A percentile compares a stretch with the other conserved stretches of the same genome.
These are phyloP conservation scores for Papilio aristodemus DNA, from an alignment of 1,140 invertebrate species.

Conservation along the genomic window DNA sequence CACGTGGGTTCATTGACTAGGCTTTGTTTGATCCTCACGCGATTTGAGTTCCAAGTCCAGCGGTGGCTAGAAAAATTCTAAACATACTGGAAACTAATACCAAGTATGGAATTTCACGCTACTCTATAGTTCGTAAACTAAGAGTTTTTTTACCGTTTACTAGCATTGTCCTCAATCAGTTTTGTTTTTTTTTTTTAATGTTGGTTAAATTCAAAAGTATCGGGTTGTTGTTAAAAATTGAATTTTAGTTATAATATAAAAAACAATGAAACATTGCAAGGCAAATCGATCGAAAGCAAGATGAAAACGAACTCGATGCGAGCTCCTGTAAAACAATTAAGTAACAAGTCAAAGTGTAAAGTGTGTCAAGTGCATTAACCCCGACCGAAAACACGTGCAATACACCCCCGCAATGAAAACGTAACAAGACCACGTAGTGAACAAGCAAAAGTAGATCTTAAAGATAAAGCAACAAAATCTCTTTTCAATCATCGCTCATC, in stretches of 20 bases:
- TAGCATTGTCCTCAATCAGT: too few relatives aligned
- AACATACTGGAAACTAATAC: neutral
- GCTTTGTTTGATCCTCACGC: neutral
- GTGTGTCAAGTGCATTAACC: constrained; percentile 34
- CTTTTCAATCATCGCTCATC: neutral
- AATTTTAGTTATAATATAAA: neutral
- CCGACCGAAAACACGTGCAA: constrained; percentile 34
- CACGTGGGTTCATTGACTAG: neutral
- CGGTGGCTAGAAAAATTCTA: neutral
- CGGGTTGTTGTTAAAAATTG: neutral
- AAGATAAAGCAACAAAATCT: neutral
- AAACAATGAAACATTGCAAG: neutral
- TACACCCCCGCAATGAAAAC: constrained; percentile 15
- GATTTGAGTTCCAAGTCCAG: neutral
- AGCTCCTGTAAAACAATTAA: constrained; percentile 31
- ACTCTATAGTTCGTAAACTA: too few relatives aligned
- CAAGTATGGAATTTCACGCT: neutral
- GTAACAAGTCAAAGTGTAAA: constrained; percentile 35
- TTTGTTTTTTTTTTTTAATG: too few relatives aligned
- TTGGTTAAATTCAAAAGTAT: neutral
- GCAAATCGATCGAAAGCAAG: constrained; percentile 9
- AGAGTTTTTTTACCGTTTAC: too few relatives aligned
- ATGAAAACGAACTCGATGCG: constrained; percentile 28
- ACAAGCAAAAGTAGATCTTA: constrained; percentile 18
- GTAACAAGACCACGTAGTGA: constrained; percentile 7